Base-by-base conservation (phyloP, 2,113 vertebrate genomes). In the Rhinopomastus cyanomelas region DNA sequence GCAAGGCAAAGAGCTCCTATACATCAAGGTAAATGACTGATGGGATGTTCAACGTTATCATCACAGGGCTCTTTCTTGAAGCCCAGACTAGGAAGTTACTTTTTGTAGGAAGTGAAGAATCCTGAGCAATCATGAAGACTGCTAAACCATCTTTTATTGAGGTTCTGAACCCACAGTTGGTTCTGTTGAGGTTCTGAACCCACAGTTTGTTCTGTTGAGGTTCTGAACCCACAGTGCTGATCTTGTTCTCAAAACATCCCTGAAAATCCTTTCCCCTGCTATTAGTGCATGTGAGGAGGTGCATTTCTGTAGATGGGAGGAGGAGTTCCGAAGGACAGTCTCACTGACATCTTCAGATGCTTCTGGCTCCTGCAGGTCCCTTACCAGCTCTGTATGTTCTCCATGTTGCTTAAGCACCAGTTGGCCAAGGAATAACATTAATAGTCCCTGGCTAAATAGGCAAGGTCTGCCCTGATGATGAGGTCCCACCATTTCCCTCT, bases 261-360 rank as follows among this genome's bases (percentile, higher is more conserved):
- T 19, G 44, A 62, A 52, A 73, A 51, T 27, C 13, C 16, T 15
- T 48, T 11, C 21, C 12, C 8, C 55, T 52, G 32, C 27, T 51
- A 8, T 39, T 51, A 18, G 23, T 30, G 25, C 30, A 4, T 36
- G 11, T 1, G 2, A 20, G 49, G 6, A 1, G 7, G 6, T 30
- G 19, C 17, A 10, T 29, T 27, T 34, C 34, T n/a, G 15, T 42
- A 4, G 26, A 5, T 18, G 42, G 46, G 34, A 71, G 27, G 77
- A 39, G 69, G 3, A 18, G 10, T 14, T 17, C 18, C 37, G 65
- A 53, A 60, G 32, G 96, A 96, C 97, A 98, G 97, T 93, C 90
- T 97, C 96, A 97, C 96, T 96, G 97, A 96, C 96, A 95, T 96
- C 96, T 95, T 97, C 95, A 94, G 97, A 93, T 95, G 95, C 91